Evolutionary conservation across 1,140 invertebrate genomes (phyloP), one percentile per base, ranked within the genome.

Genomic region (Zaprionus ghesquierei): DNA sequence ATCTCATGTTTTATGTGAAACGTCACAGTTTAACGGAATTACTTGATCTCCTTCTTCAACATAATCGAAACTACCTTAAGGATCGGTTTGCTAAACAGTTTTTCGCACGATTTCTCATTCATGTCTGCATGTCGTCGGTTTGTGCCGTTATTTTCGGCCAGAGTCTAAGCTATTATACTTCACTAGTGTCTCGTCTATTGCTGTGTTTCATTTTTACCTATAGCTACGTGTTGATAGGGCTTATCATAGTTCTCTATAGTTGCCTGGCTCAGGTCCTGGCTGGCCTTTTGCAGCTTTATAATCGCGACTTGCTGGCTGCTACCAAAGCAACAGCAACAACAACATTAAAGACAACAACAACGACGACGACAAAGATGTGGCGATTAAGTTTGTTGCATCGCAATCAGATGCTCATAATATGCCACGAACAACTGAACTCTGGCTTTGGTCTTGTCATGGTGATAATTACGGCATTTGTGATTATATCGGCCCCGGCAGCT

Each of bases 391-490:
- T 84, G 23, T 31, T 50, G 20, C 76, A 75, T 15, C 63, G 79
- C 2, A 69, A 63, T 73, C 72, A 69, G 1, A 22, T 89, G 12
- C 68, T 90, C 0, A 49, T 59, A 31, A 35, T 90, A 51, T 90
- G 79, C 54, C 59, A 63, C 12, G 54, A 78, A 13, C 41, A 81
- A 20, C 27, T 90, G 23, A 90, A 66, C 70, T 63, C 46, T n/a
- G 60, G 29, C 8, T 81, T 87, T 41, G 87, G 87, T 0, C 25
- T 75, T 2, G 41, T 81, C 0, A 25, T 87, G 41, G 44, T 62
- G 13, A 1, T 76, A 5, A 78, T 90, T 15, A 68, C 73, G 46
- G 77, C 69, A 3, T 76, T 61, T 64, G 23, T 70, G 3, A 51
- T 86, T 1, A 25, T 77, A 33, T 70, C 69, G 4, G 54, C 71